Evolutionary conservation across 2,888 invertebrate species (phyloP).

Genomic region (Stenodema calcarata): DNA sequence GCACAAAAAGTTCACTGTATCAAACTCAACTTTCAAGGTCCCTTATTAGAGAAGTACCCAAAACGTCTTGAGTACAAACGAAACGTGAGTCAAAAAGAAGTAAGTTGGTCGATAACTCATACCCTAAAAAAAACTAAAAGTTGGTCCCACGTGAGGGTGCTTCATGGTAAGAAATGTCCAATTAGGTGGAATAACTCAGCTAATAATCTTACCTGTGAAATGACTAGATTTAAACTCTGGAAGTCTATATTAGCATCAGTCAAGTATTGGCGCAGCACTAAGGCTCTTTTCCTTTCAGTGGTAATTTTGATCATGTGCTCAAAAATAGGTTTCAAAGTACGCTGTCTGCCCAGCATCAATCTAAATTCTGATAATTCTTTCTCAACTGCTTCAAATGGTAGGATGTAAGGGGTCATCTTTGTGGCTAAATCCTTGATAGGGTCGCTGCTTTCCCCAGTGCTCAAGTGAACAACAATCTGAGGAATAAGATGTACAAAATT

Average conservation of each 20-base stretch:
- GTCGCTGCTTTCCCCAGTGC: slow-evolving; percentile 35
- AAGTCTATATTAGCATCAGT: slow-evolving; percentile 22
- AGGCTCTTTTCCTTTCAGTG: neutral
- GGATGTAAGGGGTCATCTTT: slow-evolving; percentile 1
- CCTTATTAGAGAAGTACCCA: too few relatives aligned
- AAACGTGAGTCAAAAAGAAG: too few relatives aligned
- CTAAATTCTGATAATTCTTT: neutral
- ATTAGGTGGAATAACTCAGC: too few relatives aligned
- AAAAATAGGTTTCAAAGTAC: slow-evolving; percentile 33
- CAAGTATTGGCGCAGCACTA: slow-evolving; percentile 32
- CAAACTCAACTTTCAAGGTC: too few relatives aligned
- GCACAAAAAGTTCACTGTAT: too few relatives aligned
- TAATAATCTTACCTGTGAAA: slow-evolving; percentile 3
- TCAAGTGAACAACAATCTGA: slow-evolving; percentile 40
- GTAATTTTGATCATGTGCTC: slow-evolving; percentile 10
- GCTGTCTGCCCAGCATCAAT: slow-evolving; percentile 21
- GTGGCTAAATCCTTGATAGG: slow-evolving; percentile 13
- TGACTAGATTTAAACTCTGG: slow-evolving; percentile 12
- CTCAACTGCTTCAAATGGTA: slow-evolving; percentile 23
- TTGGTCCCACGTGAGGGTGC: too few relatives aligned
- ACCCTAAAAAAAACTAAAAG: too few relatives aligned
- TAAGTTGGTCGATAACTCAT: too few relatives aligned
- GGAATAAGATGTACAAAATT: neutral
- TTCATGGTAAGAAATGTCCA: too few relatives aligned
- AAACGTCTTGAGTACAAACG: too few relatives aligned